A percentile compares a stretch with the other conserved stretches of the same genome.
phyloP scores from a whole-genome alignment of 2,113 vertebrate species.

The Nansenia antarctica region DNA sequence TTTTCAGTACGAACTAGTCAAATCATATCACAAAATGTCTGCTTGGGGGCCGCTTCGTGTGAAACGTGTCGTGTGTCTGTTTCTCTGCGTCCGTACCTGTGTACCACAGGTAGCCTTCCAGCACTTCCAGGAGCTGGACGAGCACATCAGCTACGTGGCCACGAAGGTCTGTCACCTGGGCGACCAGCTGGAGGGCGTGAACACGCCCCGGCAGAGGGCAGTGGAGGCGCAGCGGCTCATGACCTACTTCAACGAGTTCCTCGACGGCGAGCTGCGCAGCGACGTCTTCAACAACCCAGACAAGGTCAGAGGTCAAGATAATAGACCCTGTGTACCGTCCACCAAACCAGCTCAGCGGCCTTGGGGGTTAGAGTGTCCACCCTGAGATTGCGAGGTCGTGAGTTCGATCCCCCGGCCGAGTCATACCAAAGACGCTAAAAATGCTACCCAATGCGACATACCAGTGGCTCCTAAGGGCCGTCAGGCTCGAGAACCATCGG shows the following conservation, averaged over 20 bases:
- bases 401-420: too few relatives aligned
- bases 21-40: background rate
- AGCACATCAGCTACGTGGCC: constrained; percentile 98
- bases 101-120: constrained; percentile 99
- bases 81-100: constrained; percentile 7
- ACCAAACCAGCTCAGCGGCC: background rate
- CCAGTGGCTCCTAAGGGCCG: too few relatives aligned
- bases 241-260: constrained; percentile 99
- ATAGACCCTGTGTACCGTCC: constrained; percentile 1
- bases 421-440: too few relatives aligned
- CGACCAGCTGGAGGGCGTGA: constrained; percentile 97
- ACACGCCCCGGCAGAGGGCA: constrained; percentile 94
- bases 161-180: constrained; percentile 99
- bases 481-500: too few relatives aligned
- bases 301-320: constrained; percentile 91
- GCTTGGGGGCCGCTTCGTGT: too few relatives aligned
- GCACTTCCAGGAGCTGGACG: constrained; percentile 98
- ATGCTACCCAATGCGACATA: too few relatives aligned
- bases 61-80: background rate
- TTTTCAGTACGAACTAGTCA: background rate
- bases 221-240: constrained; percentile 98
- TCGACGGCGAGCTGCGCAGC: constrained; percentile 97
- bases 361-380: too few relatives aligned
- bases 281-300: constrained; percentile 98
- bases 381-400: too few relatives aligned